These are phyloP conservation scores for Sparus aurata DNA, from an alignment of 2,797 vertebrate species.

Conservation along the genomic window DNA sequence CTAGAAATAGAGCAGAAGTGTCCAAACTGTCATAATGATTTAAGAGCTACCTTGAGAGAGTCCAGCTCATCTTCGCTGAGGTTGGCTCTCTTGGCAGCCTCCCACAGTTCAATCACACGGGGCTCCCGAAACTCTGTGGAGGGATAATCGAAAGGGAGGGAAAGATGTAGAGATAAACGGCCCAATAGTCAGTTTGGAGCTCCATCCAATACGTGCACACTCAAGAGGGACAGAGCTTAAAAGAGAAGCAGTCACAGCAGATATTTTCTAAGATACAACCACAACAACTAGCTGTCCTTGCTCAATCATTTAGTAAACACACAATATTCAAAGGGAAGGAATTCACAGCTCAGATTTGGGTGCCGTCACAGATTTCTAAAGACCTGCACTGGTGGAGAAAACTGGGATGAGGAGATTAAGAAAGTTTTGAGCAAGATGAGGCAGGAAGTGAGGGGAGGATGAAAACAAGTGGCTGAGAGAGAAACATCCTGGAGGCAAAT, in stretches of 20 bases:
- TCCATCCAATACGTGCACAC: not conserved
- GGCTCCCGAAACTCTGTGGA: constrained; percentile 94
- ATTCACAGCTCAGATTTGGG: constrained; percentile 18
- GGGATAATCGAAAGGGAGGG: constrained; percentile 1
- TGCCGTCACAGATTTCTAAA: not conserved
- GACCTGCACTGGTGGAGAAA: not conserved
- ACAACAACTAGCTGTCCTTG: not conserved
- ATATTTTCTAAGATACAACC: constrained; percentile 8
- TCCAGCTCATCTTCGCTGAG: constrained; percentile 92
- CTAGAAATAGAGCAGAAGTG: not conserved
- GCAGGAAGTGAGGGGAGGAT: not conserved
- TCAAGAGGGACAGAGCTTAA: not conserved
- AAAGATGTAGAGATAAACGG: constrained; percentile 33
- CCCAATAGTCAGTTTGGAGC: constrained; percentile 32
- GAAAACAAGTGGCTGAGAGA: constrained; percentile 9
- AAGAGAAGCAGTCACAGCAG: constrained; percentile 32
- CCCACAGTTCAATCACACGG: constrained; percentile 96
- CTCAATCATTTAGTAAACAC: constrained; percentile 4
- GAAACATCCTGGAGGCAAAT: constrained; percentile 30
- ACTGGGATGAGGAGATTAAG: not conserved
- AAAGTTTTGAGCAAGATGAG: not conserved
- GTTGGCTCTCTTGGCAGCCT: constrained; percentile 93
- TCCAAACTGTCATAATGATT: constrained; percentile 8
- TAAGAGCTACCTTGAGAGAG: constrained; percentile 90
- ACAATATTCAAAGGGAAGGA: not conserved